Conservation (phyloP, 2,888 invertebrate species). For the Chydorus sphaericus region DNA sequence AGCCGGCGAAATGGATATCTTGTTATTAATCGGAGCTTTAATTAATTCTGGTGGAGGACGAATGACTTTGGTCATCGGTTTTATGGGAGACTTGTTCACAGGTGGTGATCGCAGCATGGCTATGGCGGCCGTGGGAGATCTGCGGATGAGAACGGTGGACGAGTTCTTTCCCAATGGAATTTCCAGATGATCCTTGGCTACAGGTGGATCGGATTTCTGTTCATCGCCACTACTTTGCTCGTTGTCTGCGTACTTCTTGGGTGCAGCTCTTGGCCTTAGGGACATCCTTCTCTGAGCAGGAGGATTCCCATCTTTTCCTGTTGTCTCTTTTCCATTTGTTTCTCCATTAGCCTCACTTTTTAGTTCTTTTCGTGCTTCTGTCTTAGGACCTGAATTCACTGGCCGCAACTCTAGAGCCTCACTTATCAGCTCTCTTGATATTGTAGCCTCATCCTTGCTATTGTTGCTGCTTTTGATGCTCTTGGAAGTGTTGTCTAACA, state of each 20-base stretch:
- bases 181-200: background rate
- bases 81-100: background rate
- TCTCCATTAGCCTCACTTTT: background rate
- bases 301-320: background rate
- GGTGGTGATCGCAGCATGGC: background rate
- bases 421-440: too few relatives aligned
- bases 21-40: background rate
- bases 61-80: background rate
- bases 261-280: background rate
- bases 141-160: background rate
- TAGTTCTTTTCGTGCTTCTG: background rate
- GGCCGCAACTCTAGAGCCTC: too few relatives aligned
- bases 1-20: slow-evolving; percentile 4
- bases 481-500: too few relatives aligned
- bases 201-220: background rate
- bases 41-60: slow-evolving; percentile 5
- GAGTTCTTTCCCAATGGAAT: background rate
- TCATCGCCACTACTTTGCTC: slow-evolving; percentile 2
- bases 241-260: slow-evolving; percentile 5
- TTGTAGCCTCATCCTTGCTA: too few relatives aligned
- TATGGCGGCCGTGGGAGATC: background rate
- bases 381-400: background rate
- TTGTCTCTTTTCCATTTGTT: background rate
- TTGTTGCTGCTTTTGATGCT: too few relatives aligned
- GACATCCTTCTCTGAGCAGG: background rate